Evolutionary conservation across 2,797 vertebrate species (phyloP).

Genomic region (Botia kubotai): DNA sequence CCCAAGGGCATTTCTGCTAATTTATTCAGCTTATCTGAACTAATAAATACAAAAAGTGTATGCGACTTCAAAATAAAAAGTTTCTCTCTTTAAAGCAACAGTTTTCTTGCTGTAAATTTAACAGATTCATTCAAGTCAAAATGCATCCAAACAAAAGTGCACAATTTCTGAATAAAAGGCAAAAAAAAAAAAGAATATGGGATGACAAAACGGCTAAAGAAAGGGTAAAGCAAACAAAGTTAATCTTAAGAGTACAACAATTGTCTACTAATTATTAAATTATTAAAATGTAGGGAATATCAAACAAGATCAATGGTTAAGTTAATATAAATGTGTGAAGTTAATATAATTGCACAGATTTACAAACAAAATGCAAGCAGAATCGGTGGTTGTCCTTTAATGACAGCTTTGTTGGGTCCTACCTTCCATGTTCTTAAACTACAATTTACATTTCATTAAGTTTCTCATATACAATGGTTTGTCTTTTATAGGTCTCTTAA

Average conservation of each 20-base stretch:
- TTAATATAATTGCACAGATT: constrained; percentile 51
- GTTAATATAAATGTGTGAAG: no score
- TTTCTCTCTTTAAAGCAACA: no score
- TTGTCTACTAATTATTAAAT: constrained; percentile 59
- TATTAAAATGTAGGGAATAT: constrained; percentile 56
- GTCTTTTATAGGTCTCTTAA: no score
- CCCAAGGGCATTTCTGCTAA: not conserved
- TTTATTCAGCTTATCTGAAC: not conserved
- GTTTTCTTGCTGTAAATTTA: no score
- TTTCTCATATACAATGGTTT: not conserved
- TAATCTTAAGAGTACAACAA: constrained; percentile 53
- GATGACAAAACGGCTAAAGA: constrained; percentile 27
- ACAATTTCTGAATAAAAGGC: not conserved
- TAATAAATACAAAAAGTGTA: not conserved
- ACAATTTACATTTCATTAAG: constrained; percentile 51
- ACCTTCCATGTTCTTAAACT: constrained; percentile 31
- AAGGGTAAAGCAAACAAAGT: constrained; percentile 53
- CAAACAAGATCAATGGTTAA: constrained; percentile 35
- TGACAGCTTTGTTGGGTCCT: constrained; percentile 52
- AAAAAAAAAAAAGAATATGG: constrained; percentile 12
- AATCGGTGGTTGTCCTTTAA: constrained; percentile 21
- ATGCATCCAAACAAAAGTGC: not conserved
- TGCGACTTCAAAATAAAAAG: not conserved
- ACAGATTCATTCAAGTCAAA: not conserved
- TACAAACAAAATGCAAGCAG: constrained; percentile 43